A percentile compares a stretch with the other conserved stretches of the same genome.
Conservation (phyloP, 2,113 vertebrate genomes). For the Conger conger region DNA sequence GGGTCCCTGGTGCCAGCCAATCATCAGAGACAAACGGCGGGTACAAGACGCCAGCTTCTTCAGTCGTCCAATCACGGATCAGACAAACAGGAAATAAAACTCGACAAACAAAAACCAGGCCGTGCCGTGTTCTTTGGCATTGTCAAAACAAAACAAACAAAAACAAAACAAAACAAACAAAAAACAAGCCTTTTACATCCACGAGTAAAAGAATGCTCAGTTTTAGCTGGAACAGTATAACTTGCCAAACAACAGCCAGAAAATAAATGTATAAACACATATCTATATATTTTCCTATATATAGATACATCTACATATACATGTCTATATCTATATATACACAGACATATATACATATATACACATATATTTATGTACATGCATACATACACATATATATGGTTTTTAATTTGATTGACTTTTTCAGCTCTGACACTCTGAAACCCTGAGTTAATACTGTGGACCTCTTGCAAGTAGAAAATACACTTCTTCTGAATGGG, state of each 20-base stretch:
- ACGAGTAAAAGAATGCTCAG: constrained; percentile 28
- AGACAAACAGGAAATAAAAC: constrained; percentile 11
- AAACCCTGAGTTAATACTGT: constrained; percentile 71
- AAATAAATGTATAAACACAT: constrained; percentile 41
- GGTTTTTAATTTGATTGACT: constrained; percentile 52
- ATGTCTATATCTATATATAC: constrained; percentile 37
- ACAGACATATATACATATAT: constrained; percentile 36
- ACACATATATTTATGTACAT: constrained; percentile 31
- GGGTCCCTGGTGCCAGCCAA: not conserved
- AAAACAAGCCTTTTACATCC: constrained; percentile 13
- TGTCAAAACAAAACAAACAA: constrained; percentile 48
- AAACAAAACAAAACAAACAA: constrained; percentile 8
- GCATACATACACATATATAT: constrained; percentile 46
- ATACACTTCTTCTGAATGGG: constrained; percentile 59
- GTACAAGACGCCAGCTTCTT: no score
- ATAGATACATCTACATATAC: constrained; percentile 50
- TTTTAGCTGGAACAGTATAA: constrained; percentile 56
- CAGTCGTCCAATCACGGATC: not conserved
- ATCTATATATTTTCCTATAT: constrained; percentile 41
- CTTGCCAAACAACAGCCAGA: constrained; percentile 55
- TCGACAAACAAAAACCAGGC: constrained; percentile 10
- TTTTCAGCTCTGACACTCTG: constrained; percentile 53
- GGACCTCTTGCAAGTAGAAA: constrained; percentile 60
- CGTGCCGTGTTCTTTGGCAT: constrained; percentile 66
- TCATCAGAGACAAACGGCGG: not conserved